phyloP scores from a whole-genome alignment of 2,113 vertebrate species.

The Anolis sagrei region DNA sequence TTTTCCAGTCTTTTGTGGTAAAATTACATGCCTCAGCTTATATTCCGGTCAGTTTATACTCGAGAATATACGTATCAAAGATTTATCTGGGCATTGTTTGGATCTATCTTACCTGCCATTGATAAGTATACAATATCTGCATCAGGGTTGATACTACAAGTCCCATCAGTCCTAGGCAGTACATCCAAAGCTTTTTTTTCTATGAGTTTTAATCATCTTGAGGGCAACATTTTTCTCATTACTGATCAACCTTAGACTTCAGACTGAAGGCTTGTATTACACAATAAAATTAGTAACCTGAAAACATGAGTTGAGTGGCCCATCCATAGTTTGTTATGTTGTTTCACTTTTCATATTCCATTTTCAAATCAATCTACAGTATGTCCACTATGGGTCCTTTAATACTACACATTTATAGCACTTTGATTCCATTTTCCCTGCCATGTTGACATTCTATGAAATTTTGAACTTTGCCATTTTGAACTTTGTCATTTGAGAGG shows the following conservation, averaged over 20 bases:
- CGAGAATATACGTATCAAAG: not conserved
- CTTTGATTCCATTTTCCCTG: no score
- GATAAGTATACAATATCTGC: not conserved
- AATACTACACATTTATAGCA: no score
- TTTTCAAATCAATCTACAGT: not conserved
- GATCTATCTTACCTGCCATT: not conserved
- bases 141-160: not conserved
- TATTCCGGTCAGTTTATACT: no score
- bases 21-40: no score
- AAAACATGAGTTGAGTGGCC: not conserved
- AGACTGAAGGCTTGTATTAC: not conserved
- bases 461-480: no score
- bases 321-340: not conserved
- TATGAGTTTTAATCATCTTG: no score
- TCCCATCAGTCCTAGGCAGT: not conserved
- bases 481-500: no score
- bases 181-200: not conserved
- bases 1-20: no score
- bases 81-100: not conserved
- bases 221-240: no score
- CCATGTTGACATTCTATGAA: no score
- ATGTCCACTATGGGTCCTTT: no score
- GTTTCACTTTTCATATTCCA: not conserved
- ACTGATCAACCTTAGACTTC: not conserved
- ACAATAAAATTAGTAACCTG: not conserved